Conservation (phyloP, 2,797 vertebrate genomes). For the Phoebastria nigripes region DNA sequence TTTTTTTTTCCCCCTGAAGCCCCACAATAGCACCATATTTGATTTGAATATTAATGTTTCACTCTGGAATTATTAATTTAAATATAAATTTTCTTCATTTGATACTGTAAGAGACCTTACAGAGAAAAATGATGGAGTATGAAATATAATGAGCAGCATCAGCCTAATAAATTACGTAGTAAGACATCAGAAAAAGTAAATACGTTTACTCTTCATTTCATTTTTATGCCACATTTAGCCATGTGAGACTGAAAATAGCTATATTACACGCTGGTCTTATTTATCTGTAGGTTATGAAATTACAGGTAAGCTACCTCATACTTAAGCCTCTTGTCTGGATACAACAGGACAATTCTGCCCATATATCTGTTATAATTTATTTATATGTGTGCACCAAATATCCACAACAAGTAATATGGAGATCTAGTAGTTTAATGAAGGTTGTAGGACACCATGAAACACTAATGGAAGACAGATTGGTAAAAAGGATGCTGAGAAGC, state of each 20-base stretch:
- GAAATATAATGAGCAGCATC: slow-evolving; percentile 3
- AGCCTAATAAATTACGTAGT: slow-evolving; percentile 23
- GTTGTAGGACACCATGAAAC: not conserved
- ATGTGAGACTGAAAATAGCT: not conserved
- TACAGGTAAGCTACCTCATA: not conserved
- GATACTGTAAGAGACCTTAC: not conserved
- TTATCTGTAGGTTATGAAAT: not conserved
- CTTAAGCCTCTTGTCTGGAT: not conserved
- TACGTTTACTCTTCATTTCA: not conserved
- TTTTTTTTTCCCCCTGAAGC: not conserved
- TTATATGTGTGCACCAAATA: not conserved
- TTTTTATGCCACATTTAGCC: not conserved
- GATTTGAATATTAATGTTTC: slow-evolving; percentile 53
- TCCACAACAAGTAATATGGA: not conserved
- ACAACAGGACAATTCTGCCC: not conserved
- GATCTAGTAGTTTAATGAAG: not conserved
- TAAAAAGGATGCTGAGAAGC: not conserved
- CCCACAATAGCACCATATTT: slow-evolving; percentile 24
- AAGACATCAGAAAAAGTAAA: not conserved
- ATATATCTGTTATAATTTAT: not conserved
- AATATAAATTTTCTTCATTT: slow-evolving; percentile 14
- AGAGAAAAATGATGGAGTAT: not conserved
- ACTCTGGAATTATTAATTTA: slow-evolving; percentile 8
- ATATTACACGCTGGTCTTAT: not conserved
- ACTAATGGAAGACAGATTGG: not conserved